These are phyloP conservation scores for Lucilia cuprina DNA, from an alignment of 1,140 invertebrate species.

Conservation along the genomic window DNA sequence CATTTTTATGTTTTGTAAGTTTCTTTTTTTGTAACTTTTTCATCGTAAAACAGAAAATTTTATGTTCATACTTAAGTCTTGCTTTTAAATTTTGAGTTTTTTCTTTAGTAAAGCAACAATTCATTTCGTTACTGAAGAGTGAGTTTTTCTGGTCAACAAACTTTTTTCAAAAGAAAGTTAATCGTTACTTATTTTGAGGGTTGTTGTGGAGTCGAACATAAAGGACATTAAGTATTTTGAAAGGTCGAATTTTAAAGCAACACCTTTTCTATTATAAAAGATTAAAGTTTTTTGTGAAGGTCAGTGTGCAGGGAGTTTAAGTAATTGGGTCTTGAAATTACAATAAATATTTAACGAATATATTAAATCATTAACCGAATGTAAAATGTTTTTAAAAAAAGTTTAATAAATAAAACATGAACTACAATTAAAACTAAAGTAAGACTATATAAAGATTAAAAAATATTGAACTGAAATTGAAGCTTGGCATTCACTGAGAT, in stretches of 20 bases:
- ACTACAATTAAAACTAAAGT: too few relatives aligned
- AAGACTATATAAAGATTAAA: too few relatives aligned
- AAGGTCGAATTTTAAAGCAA: not conserved
- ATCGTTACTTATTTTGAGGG: not conserved
- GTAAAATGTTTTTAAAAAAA: too few relatives aligned
- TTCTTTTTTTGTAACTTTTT: not conserved
- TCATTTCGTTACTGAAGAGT: not conserved
- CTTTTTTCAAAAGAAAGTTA: constrained; percentile 28
- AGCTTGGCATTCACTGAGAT: too few relatives aligned
- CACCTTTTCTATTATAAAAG: constrained; percentile 26
- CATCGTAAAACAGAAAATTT: constrained; percentile 20
- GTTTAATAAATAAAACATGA: too few relatives aligned
- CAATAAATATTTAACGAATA: not conserved
- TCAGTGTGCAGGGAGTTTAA: not conserved
- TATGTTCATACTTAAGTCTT: constrained; percentile 21
- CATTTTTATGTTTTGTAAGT: not conserved
- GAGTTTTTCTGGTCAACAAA: constrained; percentile 4
- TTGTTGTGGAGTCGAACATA: not conserved
- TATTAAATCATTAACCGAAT: too few relatives aligned
- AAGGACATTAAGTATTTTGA: not conserved
- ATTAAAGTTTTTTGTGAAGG: not conserved
- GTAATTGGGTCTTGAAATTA: constrained; percentile 6
- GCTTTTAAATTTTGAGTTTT: constrained; percentile 8
- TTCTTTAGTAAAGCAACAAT: not conserved
- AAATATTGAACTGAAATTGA: too few relatives aligned